These are phyloP conservation scores for Lithophane socia DNA, from an alignment of 2,888 invertebrate genomes.

Conservation along the genomic window DNA sequence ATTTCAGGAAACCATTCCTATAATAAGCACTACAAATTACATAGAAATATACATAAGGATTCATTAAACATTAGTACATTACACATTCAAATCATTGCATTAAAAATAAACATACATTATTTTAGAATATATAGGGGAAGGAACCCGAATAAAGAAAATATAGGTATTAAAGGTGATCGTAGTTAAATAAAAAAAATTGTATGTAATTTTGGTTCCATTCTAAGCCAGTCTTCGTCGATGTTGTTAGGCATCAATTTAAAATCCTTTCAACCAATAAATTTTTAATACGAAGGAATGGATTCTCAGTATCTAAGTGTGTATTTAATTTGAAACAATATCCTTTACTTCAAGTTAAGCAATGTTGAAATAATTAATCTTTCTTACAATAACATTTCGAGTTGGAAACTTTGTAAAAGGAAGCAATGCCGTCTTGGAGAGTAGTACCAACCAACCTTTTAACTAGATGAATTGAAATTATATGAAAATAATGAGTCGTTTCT, in stretches of 20 bases:
- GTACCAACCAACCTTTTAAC: conserved; percentile 33
- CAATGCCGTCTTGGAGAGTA: conserved; percentile 33
- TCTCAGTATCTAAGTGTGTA: conserved; percentile 53
- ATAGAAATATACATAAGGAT: too few species aligned
- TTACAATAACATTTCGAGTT: conserved; percentile 62
- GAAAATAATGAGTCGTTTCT: conserved; percentile 46
- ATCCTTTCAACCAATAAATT: conserved; percentile 18
- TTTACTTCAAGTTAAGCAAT: conserved; percentile 57
- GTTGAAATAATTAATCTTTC: conserved; percentile 68
- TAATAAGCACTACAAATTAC: too few species aligned
- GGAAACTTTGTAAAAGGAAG: conserved; percentile 61
- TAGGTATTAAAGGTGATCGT: too few species aligned
- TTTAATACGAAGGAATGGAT: conserved; percentile 33
- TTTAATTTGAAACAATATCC: conserved; percentile 65
- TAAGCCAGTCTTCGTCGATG: background rate
- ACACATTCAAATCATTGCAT: too few species aligned
- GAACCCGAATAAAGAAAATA: too few species aligned
- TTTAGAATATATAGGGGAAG: too few species aligned
- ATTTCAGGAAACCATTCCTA: too few species aligned
- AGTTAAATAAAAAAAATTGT: too few species aligned
- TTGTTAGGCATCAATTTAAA: conserved; percentile 32
- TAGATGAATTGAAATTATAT: conserved; percentile 56
- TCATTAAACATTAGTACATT: too few species aligned
- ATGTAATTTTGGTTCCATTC: too few species aligned
- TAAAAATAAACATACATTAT: too few species aligned